Evolutionary conservation across 2,888 invertebrate species (phyloP).

Genomic region (Phortica magna): DNA sequence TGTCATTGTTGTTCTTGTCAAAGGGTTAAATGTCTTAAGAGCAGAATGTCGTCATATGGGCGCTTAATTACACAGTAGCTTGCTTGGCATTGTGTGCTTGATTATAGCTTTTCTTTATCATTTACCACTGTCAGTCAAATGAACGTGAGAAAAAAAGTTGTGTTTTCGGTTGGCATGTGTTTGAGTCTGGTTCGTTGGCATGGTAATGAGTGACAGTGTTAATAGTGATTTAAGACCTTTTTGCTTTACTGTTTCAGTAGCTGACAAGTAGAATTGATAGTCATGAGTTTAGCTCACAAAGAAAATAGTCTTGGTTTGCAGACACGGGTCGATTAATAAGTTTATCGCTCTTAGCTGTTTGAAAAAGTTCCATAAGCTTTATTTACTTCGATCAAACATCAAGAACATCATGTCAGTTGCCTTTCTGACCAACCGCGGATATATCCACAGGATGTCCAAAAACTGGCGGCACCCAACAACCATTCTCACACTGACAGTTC

Average conservation of each 20-base stretch:
- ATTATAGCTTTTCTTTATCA: not conserved
- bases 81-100: not conserved
- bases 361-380: too few relatives aligned
- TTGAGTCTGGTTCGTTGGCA: constrained; percentile 2
- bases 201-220: constrained; percentile 2
- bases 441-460: too few relatives aligned
- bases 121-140: not conserved
- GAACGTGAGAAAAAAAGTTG: constrained; percentile 14
- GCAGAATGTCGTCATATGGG: constrained; percentile 35
- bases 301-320: too few relatives aligned
- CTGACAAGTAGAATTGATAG: not conserved
- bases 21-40: constrained; percentile 32
- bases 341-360: too few relatives aligned
- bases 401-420: too few relatives aligned
- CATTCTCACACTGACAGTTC: too few relatives aligned
- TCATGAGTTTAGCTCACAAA: too few relatives aligned
- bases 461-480: too few relatives aligned
- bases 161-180: not conserved
- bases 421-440: too few relatives aligned
- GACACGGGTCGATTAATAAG: too few relatives aligned
- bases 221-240: not conserved
- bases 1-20: not conserved
- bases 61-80: constrained; percentile 51
- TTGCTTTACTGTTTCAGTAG: not conserved
- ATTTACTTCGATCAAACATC: too few relatives aligned